Percentiles rank a stretch among this genome's conserved stretches.
Evolutionary conservation across 2,113 vertebrate species (phyloP).

Genomic region (Clarias macrocephalus): DNA sequence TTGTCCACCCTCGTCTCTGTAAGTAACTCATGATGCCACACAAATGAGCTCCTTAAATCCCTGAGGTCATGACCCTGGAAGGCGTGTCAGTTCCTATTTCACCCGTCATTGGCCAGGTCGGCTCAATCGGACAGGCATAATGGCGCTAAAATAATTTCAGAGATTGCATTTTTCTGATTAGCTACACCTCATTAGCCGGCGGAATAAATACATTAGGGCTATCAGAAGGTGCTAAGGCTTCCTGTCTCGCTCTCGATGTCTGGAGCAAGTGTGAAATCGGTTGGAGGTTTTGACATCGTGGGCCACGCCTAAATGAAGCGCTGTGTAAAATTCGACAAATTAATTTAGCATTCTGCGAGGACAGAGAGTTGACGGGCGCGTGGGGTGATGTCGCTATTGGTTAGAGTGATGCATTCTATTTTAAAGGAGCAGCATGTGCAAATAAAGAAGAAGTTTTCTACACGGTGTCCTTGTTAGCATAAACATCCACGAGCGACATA

Average conservation of each 20-base stretch:
- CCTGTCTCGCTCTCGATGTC: slow-evolving; percentile 21
- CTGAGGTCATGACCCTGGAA: slow-evolving; percentile 57
- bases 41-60: background rate
- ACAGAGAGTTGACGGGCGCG: slow-evolving; percentile 48
- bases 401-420: background rate
- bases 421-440: background rate
- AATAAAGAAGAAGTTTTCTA: background rate
- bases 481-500: background rate
- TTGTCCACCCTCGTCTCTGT: no score
- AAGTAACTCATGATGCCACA: background rate
- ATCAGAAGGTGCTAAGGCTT: slow-evolving; percentile 58
- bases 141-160: slow-evolving; percentile 60
- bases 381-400: slow-evolving; percentile 47
- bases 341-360: slow-evolving; percentile 63
- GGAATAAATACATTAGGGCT: slow-evolving; percentile 67
- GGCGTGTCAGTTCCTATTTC: slow-evolving; percentile 64
- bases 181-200: slow-evolving; percentile 64
- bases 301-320: slow-evolving; percentile 59
- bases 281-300: slow-evolving; percentile 61
- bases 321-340: slow-evolving; percentile 75
- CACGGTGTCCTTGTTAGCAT: background rate
- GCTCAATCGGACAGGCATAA: slow-evolving; percentile 58
- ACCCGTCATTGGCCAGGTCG: slow-evolving; percentile 54
- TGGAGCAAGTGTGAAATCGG: slow-evolving; percentile 59
- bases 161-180: slow-evolving; percentile 67